Conservation (phyloP, 2,888 invertebrate genomes). For the Dromius quadrimaculatus region DNA sequence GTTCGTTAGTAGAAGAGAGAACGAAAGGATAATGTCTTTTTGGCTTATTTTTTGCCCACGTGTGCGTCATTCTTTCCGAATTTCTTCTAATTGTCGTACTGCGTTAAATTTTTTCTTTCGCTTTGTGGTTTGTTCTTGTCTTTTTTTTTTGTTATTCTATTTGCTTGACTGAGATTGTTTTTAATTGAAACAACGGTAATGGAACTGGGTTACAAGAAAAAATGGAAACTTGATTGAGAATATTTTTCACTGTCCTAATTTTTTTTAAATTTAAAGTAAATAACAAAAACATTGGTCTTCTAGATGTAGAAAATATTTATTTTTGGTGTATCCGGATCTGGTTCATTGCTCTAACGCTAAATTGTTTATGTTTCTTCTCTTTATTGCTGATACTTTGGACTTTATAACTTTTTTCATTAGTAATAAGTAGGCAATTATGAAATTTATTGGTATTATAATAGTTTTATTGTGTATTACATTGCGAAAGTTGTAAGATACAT, state of each 20-base stretch:
- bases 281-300: no score
- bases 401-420: no score
- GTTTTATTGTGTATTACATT: no score
- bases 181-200: slow-evolving; percentile 5
- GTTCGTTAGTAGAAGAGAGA: slow-evolving; percentile 24
- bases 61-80: slow-evolving; percentile 12
- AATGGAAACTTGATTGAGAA: slow-evolving; percentile 2
- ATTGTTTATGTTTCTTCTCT: no score
- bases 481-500: no score
- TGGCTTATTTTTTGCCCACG: slow-evolving; percentile 19
- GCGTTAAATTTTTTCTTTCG: slow-evolving; percentile 22
- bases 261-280: no score
- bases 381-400: no score
- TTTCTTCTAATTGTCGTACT: slow-evolving; percentile 39
- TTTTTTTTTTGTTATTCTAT: slow-evolving; percentile 16
- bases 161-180: slow-evolving; percentile 7
- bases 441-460: no score
- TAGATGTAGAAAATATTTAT: no score
- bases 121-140: slow-evolving; percentile 20
- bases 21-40: slow-evolving; percentile 18
- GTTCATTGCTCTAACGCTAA: no score
- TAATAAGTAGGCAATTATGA: no score
- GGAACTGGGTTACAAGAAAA: slow-evolving; percentile 4
- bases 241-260: slow-evolving; percentile 9
- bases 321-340: no score